Evolutionary conservation across 2,888 invertebrate genomes (phyloP), one percentile per base, ranked within the genome.

Genomic region (Bruchidius siliquastri): DNA sequence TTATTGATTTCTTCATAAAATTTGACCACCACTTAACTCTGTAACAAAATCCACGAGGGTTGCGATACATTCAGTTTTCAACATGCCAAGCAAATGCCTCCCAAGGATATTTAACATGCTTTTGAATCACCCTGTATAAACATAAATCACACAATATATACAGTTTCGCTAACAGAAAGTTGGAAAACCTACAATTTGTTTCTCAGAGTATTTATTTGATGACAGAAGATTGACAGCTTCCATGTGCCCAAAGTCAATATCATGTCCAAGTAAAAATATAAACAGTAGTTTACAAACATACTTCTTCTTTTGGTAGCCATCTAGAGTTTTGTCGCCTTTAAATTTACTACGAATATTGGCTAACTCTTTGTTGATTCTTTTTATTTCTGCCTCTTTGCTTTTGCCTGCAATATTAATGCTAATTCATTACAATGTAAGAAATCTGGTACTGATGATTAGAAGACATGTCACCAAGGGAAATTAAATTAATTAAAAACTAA

Each of bases 221-320:
- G 98, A 98, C 75, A 99, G 91, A 80, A 99, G 90, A 88, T 99
- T 99, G 81, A 99, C 99, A 72, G 99, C 99, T 89, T 99, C 99
- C 99, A 99, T 99, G 88, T 99, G 99, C 78, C 99, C 99, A 88
- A 99, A 99, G 89, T 99, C 99, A 87, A 99, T 99, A 88, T 99
- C 99, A 88, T 99, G 99, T 79, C 99, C 99, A 82, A 99, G 92
- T 79, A 99, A 90, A 88, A 99, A 99, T 87, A 99, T 99, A 89
- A 99, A 99, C 79, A 99, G 89, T 81, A 99, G 90, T 88, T 99
- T 99, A 90, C 99, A 99, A 76, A 99, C 99, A 90, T 99, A 99
- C 89, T 99, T 99, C 90, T 99, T 99, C 92, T 99, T 99, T 87
- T 99, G 99, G 88, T 99, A 99, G 68, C 99, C 99, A 90, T 99